These are phyloP conservation scores for Corydoras maculifer DNA, from an alignment of 2,113 vertebrate genomes.

Conservation along the genomic window DNA sequence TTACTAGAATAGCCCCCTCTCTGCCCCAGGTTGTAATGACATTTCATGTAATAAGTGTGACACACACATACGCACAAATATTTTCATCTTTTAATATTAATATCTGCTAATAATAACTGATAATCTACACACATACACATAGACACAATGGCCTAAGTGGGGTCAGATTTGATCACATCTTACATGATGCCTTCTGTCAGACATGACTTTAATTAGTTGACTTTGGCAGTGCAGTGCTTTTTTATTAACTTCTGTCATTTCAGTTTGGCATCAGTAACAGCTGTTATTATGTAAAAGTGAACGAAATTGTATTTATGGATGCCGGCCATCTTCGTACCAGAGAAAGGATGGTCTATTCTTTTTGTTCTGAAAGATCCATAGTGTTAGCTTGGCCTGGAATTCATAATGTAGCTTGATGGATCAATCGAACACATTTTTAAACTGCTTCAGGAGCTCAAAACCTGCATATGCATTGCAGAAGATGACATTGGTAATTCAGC, in stretches of 20 bases:
- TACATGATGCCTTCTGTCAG: slow-evolving; percentile 23
- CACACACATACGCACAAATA: too few species aligned
- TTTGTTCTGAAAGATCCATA: slow-evolving; percentile 5
- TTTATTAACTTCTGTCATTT: slow-evolving; percentile 27
- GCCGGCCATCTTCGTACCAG: background rate
- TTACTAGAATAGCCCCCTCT: too few species aligned
- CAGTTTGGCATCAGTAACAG: slow-evolving; percentile 24
- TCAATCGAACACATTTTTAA: background rate
- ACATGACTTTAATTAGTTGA: slow-evolving; percentile 32
- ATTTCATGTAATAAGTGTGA: too few species aligned
- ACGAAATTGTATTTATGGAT: slow-evolving; percentile 11
- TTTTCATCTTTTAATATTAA: too few species aligned
- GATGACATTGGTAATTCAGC: too few species aligned
- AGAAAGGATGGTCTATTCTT: slow-evolving; percentile 10
- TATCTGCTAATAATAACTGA: slow-evolving; percentile 2
- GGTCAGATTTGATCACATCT: slow-evolving; percentile 32
- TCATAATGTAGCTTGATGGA: background rate
- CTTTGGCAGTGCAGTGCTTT: slow-evolving; percentile 18
- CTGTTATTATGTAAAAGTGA: slow-evolving; percentile 14
- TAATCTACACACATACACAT: slow-evolving; percentile 18
- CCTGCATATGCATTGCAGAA: too few species aligned
- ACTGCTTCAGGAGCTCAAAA: too few species aligned
- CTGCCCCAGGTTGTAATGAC: too few species aligned
- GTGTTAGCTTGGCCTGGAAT: background rate
- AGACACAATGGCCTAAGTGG: slow-evolving; percentile 15